Evolutionary conservation across 2,113 vertebrate genomes (phyloP).

Genomic region (Meriones unguiculatus): DNA sequence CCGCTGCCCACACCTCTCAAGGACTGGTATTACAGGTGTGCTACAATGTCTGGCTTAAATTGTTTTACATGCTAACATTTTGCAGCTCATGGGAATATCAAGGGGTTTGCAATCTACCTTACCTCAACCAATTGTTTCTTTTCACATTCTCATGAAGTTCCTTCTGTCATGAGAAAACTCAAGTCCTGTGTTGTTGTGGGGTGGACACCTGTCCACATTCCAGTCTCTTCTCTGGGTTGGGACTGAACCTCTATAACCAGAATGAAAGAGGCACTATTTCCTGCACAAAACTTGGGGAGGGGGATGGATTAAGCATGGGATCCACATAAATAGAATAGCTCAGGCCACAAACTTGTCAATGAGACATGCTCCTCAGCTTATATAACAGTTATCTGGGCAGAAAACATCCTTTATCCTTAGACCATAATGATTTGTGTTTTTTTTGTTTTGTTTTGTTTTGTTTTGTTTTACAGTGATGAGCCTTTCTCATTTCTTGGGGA

Average conservation of each 20-base stretch:
- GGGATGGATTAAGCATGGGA: not conserved
- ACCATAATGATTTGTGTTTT: not conserved
- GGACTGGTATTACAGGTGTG: too few species aligned
- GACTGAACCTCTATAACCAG: not conserved
- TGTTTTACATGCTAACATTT: not conserved
- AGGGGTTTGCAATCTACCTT: not conserved
- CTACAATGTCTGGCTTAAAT: not conserved
- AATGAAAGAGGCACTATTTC: slow-evolving; percentile 10
- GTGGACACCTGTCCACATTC: fast-evolving
- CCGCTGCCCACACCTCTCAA: not conserved
- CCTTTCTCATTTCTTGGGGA: not conserved
- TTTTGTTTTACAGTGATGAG: too few species aligned
- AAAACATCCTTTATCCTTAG: not conserved
- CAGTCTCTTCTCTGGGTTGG: not conserved
- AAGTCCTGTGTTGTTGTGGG: not conserved
- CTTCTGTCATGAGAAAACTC: not conserved
- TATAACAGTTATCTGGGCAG: not conserved
- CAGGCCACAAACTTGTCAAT: slow-evolving; percentile 17
- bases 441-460: too few species aligned
- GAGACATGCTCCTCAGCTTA: not conserved
- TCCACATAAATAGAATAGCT: not conserved
- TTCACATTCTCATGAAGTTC: not conserved
- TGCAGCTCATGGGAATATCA: not conserved
- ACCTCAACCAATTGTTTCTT: not conserved
- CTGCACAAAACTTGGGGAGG: not conserved